These are phyloP conservation scores for Amphipoea oculea DNA, from an alignment of 2,888 invertebrate species.

Conservation along the genomic window DNA sequence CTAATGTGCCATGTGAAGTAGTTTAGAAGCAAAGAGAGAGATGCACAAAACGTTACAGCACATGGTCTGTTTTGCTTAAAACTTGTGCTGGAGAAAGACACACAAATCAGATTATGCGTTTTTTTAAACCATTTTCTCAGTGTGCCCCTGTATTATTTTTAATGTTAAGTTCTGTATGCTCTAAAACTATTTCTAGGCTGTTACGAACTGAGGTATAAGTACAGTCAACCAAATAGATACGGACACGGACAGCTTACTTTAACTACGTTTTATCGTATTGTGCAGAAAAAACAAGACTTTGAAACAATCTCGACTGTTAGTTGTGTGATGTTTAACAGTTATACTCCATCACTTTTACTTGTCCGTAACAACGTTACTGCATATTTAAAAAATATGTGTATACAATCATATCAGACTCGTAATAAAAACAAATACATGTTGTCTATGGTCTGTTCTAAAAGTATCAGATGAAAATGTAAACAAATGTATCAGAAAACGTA, in stretches of 20 bases:
- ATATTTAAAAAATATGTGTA: not conserved
- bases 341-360: not conserved
- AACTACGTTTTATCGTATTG: not conserved
- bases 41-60: not conserved
- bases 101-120: not conserved
- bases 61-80: not conserved
- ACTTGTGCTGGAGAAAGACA: not conserved
- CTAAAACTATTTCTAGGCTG: not conserved
- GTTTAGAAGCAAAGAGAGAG: constrained; percentile 1
- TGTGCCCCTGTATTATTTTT: not conserved
- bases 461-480: not conserved
- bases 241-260: not conserved
- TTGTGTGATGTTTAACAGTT: not conserved
- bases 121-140: not conserved
- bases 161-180: not conserved
- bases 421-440: not conserved
- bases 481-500: too few species aligned
- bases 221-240: not conserved
- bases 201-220: not conserved
- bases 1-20: not conserved
- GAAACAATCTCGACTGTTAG: not conserved
- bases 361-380: not conserved
- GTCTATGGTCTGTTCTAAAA: not conserved
- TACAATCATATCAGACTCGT: not conserved
- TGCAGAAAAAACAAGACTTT: not conserved